These are phyloP conservation scores for Mercenaria mercenaria DNA, from an alignment of 1,140 invertebrate genomes.

Conservation along the genomic window DNA sequence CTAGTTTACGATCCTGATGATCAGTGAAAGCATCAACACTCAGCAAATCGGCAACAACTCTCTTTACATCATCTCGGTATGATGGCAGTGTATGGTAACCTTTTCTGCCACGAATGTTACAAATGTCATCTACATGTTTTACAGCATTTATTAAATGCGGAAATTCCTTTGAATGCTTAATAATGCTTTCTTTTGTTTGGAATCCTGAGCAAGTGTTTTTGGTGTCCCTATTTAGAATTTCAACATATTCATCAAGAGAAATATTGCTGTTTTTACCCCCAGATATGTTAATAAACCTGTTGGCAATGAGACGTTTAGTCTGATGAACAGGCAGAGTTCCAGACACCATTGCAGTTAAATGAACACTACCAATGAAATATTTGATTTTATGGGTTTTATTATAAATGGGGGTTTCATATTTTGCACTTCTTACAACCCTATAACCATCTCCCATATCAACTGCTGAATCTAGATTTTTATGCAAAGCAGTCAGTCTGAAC, in stretches of 20 bases:
- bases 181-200: conserved; percentile 61
- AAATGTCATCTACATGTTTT: conserved; percentile 42
- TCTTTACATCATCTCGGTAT: conserved; percentile 55
- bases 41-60: conserved; percentile 29
- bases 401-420: conserved; percentile 69
- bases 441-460: conserved; percentile 68
- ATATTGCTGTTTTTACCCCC: conserved; percentile 67
- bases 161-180: conserved; percentile 64
- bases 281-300: conserved; percentile 64
- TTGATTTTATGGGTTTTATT: conserved; percentile 69
- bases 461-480: conserved; percentile 64
- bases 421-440: conserved; percentile 57
- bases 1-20: no score
- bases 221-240: conserved; percentile 66
- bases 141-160: conserved; percentile 43
- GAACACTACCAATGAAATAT: conserved; percentile 61
- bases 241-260: conserved; percentile 57
- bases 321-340: conserved; percentile 26
- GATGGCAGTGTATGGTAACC: conserved; percentile 65
- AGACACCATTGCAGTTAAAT: conserved; percentile 43
- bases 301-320: conserved; percentile 48
- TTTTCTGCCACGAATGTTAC: conserved; percentile 22
- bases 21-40: no score
- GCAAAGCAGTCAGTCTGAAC: conserved; percentile 58
- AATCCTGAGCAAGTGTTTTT: conserved; percentile 57